Evolutionary conservation across 2,888 invertebrate genomes (phyloP).

Genomic region (Lysandra bellargus): DNA sequence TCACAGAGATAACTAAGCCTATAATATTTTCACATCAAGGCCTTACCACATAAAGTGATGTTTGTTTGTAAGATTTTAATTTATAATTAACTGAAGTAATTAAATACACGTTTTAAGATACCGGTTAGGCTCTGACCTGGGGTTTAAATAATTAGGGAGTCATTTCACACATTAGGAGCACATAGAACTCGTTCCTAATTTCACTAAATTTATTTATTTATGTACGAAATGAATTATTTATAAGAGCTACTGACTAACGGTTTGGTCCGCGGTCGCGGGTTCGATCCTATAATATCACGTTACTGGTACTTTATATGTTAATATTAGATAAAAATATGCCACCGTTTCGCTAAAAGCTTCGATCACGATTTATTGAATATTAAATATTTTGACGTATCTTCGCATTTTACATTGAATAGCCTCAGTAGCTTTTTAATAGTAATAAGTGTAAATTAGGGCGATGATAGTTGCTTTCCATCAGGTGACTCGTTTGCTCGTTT

Average conservation of each 20-base stretch:
- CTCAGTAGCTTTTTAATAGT: not conserved
- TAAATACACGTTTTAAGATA: constrained; percentile 14
- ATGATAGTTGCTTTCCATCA: too few relatives aligned
- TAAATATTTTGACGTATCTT: not conserved
- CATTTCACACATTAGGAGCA: constrained; percentile 22
- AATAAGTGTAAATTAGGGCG: not conserved
- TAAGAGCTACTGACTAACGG: constrained; percentile 10
- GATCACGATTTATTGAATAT: not conserved
- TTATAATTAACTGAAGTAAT: constrained; percentile 22
- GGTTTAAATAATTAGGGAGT: constrained; percentile 20
- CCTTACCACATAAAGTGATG: not conserved
- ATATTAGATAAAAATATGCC: not conserved
- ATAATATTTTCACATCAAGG: not conserved
- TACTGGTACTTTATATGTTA: constrained; percentile 10
- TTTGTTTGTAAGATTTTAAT: constrained; percentile 24
- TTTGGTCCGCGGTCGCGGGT: not conserved
- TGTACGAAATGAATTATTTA: constrained; percentile 13
- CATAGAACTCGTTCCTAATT: constrained; percentile 9
- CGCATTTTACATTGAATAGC: not conserved
- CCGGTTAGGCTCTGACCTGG: constrained; percentile 15
- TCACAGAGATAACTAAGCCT: too few relatives aligned
- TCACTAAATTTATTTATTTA: constrained; percentile 8
- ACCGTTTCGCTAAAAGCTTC: not conserved
- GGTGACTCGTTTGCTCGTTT: too few relatives aligned
- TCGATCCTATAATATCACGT: not conserved